Evolutionary conservation across 2,888 invertebrate genomes (phyloP), one percentile per base, ranked within the genome.

Genomic region (Cerceris ruficornis): DNA sequence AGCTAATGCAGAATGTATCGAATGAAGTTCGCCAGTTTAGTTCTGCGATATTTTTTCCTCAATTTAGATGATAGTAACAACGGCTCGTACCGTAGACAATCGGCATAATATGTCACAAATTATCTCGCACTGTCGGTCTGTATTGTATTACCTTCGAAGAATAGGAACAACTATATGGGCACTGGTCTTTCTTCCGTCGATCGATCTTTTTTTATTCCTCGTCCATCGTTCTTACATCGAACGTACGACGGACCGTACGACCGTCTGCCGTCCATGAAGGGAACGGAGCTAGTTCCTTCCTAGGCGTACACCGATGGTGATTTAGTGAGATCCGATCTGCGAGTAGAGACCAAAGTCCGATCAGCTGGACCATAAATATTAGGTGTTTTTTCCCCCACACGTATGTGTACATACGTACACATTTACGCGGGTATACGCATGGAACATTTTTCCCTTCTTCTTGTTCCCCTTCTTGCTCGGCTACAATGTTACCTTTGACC

Each of bases 291-390:
- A 81, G 87, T 88, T 87, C 85, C 86, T 88, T 86, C 85, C 87
- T 87, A 88, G 87, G 87, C 88, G 86, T 87, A 83, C 62, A 82
- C 85, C 71, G 55, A 46, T 78, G 67, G 87, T 88, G 88, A 88
- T 88, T 88, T 88, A 86, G 82, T 77, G 86, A 84, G 87, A 86
- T 84, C 82, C 88, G 89, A 90, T 90, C 87, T 78, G 68, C 81
- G 82, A 80, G 77, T 79, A 77, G 85, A 80, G 81, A 75, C 81
- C 83, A 77, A 84, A 77, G 82, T 84, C 87, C 87, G 87, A 90
- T 90, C 90, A 89, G 86, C 82, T 82, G 81, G 86, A 87, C 88
- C 86, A 90, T 90, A 90, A 90, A 90, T 90, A 90, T 89, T 83
- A 86, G 83, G 83, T 83, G 84, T 81, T 84, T 85, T 85, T 83